A percentile compares a stretch with the other conserved stretches of the same genome.
phyloP scores from a whole-genome alignment of 2,113 vertebrate genomes.

The Ammodramus savannarum region DNA sequence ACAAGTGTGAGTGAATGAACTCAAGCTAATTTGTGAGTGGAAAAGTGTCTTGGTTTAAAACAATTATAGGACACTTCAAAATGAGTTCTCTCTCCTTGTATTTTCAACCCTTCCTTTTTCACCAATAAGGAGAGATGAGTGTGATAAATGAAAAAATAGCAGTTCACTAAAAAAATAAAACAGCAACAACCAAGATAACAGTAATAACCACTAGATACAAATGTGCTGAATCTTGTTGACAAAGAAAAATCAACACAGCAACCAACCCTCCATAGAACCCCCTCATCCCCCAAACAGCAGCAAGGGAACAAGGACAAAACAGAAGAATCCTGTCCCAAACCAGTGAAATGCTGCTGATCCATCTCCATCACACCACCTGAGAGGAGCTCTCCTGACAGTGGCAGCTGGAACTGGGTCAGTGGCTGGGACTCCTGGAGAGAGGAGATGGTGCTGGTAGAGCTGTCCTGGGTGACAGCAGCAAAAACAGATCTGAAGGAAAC shows the following conservation, averaged over 20 bases:
- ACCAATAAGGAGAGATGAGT: background rate
- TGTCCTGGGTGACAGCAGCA: background rate
- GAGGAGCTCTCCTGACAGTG: background rate
- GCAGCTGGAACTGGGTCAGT: background rate
- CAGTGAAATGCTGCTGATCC: rapidly evolving
- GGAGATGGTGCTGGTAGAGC: background rate
- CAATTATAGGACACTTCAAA: background rate
- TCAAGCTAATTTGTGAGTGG: background rate
- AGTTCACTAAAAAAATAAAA: background rate
- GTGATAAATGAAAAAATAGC: background rate
- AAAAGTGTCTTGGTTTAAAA: background rate
- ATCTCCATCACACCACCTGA: rapidly evolving
- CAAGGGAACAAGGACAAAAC: background rate
- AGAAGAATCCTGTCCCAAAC: background rate
- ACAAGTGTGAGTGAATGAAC: background rate
- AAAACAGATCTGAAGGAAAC: background rate
- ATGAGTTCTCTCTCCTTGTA: background rate
- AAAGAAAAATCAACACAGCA: background rate
- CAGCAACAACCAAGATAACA: background rate
- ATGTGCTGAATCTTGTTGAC: background rate
- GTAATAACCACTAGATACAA: background rate
- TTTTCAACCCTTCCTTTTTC: background rate
- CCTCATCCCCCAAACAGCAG: background rate
- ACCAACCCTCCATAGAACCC: background rate
- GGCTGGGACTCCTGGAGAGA: background rate